Evolutionary conservation across 2,113 vertebrate species (phyloP), one percentile per base, ranked within the genome.

Genomic region (Prietella phreatophila): DNA sequence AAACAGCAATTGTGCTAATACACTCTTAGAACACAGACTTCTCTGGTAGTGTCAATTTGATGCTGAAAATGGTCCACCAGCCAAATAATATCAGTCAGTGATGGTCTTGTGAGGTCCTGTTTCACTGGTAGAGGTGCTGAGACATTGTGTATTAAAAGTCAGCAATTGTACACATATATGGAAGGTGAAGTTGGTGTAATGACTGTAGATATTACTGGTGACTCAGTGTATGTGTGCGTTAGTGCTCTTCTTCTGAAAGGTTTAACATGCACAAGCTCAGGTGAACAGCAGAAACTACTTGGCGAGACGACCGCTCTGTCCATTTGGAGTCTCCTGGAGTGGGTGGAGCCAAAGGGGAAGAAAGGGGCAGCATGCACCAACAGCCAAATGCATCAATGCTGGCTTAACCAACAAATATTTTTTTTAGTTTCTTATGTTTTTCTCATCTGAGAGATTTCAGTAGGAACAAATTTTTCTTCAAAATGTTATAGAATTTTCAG

Each of bases 321-420:
- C 65, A 2, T 88, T 84, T 85, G 85, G 81, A 80, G 89, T 30
- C 85, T 89, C 82, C 87, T 88, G 80, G 27, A 87, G 71, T 87
- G 86, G 88, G 85, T 75, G 82, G 71, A 79, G 39, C 73, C 39
- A 86, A 91, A 91, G 58, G 67, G 85, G 92, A 91, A 91, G 94
- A 92, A 94, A 94, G 90, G 86, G 92, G 94, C 89, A 90, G 91
- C 93, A 94, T 95, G 94, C 94, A 95, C 94, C 89, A 92, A 88
- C 93, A 95, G 94, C 95, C 94, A 94, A 94, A 85, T 88, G 89
- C 69, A 36, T 33, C 36, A 25, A 33, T 20, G 25, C 79, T 47
- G 36, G 39, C 39, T 50, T 33, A 61, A 47, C 17, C 10, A 80
- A 79, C 30, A 14, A 6, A 36, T n/a, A 33, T 63, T 2, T 25